Conservation (phyloP, 2,113 vertebrate species). For the Ammospiza caudacuta region DNA sequence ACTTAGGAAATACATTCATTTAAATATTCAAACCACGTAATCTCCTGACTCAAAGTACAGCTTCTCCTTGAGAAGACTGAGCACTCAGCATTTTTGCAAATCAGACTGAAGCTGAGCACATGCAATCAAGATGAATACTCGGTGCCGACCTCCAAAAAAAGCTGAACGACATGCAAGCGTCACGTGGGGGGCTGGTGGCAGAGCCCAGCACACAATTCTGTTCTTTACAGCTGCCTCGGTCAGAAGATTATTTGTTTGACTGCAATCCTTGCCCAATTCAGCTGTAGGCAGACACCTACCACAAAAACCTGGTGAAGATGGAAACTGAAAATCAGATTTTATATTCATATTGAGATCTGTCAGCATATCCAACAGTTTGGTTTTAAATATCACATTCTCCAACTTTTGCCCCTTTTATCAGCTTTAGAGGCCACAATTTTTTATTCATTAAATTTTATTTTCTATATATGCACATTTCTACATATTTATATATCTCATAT, state of each 20-base stretch:
- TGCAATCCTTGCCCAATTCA: not conserved
- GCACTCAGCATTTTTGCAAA: constrained; percentile 28
- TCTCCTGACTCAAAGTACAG: constrained; percentile 32
- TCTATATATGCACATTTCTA: not conserved
- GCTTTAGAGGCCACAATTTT: not conserved
- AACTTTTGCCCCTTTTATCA: not conserved
- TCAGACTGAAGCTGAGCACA: not conserved
- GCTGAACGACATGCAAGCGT: not conserved
- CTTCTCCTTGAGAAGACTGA: constrained; percentile 43
- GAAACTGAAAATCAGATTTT: not conserved
- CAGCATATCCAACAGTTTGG: not conserved
- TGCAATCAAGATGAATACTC: not conserved
- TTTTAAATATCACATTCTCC: not conserved
- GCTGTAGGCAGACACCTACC: not conserved
- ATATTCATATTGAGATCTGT: not conserved
- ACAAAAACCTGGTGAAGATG: not conserved
- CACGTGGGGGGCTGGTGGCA: not conserved
- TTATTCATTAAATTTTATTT: not conserved
- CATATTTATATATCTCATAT: not conserved
- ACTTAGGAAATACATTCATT: not conserved
- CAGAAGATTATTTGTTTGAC: not conserved
- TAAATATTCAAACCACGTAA: constrained; percentile 44
- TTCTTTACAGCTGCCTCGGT: not conserved
- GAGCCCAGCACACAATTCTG: not conserved
- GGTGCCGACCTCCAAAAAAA: not conserved